phyloP scores from a whole-genome alignment of 2,888 invertebrate species.

The Miltochrista miniata region DNA sequence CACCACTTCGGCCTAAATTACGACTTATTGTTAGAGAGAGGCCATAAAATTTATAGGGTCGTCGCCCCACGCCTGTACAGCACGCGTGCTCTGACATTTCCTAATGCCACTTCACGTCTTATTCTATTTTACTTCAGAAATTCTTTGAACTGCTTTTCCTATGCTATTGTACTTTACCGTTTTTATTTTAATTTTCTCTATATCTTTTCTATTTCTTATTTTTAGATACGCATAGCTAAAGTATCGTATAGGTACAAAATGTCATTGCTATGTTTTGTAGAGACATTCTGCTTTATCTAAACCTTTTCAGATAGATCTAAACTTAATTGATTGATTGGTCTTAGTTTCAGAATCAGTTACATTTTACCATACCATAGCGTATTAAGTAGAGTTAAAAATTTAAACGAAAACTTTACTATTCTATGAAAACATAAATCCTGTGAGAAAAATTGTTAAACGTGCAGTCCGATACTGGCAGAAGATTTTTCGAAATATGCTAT shows the following conservation, averaged over 20 bases:
- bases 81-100: conserved; percentile 42
- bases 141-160: background rate
- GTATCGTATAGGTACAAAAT: background rate
- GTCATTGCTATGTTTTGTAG: too few species aligned
- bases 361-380: too few species aligned
- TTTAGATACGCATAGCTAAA: background rate
- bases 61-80: conserved; percentile 33
- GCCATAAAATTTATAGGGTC: conserved; percentile 56
- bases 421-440: too few species aligned
- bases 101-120: conserved; percentile 8
- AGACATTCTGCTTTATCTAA: too few species aligned
- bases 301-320: too few species aligned
- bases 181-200: background rate
- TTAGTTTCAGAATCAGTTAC: too few species aligned
- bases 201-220: background rate
- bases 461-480: too few species aligned
- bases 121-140: background rate
- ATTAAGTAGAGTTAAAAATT: too few species aligned
- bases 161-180: background rate
- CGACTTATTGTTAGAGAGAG: conserved; percentile 56
- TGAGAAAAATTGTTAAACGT: too few species aligned
- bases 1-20: conserved; percentile 52
- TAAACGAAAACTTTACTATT: too few species aligned
- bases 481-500: too few species aligned
- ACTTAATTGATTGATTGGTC: too few species aligned